Evolutionary conservation across 2,113 vertebrate genomes (phyloP).

Genomic region (Phrynocephalus versicolor): DNA sequence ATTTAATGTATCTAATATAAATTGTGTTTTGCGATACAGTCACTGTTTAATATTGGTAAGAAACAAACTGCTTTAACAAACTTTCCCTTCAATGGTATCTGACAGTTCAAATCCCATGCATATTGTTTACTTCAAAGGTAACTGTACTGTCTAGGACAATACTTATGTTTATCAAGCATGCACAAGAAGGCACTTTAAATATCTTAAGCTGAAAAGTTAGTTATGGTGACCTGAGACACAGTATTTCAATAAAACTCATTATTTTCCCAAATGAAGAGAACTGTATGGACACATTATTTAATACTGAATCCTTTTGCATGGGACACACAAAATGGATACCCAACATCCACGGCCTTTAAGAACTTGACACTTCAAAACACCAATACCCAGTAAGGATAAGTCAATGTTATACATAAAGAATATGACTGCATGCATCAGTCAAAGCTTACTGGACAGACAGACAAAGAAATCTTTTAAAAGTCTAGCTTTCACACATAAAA

Average conservation of each 20-base stretch:
- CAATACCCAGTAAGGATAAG: slow-evolving; percentile 41
- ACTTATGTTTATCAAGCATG: background rate
- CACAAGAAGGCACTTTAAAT: background rate
- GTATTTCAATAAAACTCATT: slow-evolving; percentile 47
- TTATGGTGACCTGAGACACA: slow-evolving; percentile 50
- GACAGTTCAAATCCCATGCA: background rate
- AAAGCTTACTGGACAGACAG: slow-evolving; percentile 65
- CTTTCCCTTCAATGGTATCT: slow-evolving; percentile 52
- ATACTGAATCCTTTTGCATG: slow-evolving; percentile 54
- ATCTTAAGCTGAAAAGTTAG: slow-evolving; percentile 49
- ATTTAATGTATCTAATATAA: slow-evolving; percentile 22
- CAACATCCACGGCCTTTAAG: slow-evolving; percentile 51
- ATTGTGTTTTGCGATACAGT: background rate
- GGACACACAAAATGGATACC: slow-evolving; percentile 55
- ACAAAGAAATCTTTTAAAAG: slow-evolving; percentile 34
- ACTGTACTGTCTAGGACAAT: background rate
- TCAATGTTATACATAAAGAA: slow-evolving; percentile 45
- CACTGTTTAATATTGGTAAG: background rate
- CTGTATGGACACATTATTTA: slow-evolving; percentile 12
- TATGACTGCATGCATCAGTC: slow-evolving; percentile 58
- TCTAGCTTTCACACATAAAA: background rate
- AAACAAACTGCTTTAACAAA: slow-evolving; percentile 24
- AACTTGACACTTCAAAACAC: slow-evolving; percentile 37
- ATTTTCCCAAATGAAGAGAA: background rate
- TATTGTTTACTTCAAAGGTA: slow-evolving; percentile 10